These are phyloP conservation scores for Leptatherina wallacei DNA, from an alignment of 2,797 vertebrate species.

Conservation along the genomic window DNA sequence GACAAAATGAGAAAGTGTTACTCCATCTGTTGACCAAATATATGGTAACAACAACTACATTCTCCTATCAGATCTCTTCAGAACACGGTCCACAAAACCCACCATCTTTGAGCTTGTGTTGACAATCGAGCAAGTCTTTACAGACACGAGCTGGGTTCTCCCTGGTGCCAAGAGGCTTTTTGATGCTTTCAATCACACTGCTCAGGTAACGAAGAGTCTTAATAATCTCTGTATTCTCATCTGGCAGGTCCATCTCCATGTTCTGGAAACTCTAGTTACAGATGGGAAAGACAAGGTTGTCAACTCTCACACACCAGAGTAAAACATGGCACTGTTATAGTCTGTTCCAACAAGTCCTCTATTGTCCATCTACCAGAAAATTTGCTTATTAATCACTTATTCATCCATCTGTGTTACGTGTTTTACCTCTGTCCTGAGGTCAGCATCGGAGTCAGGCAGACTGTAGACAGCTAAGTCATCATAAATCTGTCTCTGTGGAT, in stretches of 20 bases:
- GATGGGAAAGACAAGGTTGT: conserved; percentile 7
- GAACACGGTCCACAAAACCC: conserved; percentile 24
- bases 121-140: conserved; percentile 93
- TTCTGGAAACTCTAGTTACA: conserved; percentile 92
- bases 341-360: background rate
- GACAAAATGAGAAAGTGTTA: background rate
- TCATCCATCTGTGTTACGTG: conserved; percentile 4
- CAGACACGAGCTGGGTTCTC: conserved; percentile 96
- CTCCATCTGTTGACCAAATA: background rate
- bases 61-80: background rate
- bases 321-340: background rate
- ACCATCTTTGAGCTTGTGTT: conserved; percentile 89
- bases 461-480: conserved; percentile 85
- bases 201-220: conserved; percentile 92
- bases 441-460: conserved; percentile 80
- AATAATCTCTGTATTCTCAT: conserved; percentile 90
- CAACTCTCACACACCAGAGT: conserved; percentile 5
- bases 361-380: background rate
- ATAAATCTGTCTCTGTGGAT: conserved; percentile 86
- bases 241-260: conserved; percentile 85
- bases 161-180: conserved; percentile 90
- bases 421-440: conserved; percentile 73
- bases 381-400: background rate
- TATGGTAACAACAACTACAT: background rate
- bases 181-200: conserved; percentile 91